Base-by-base conservation (phyloP, 1,140 invertebrate species). In the Euglossa dilemma region DNA sequence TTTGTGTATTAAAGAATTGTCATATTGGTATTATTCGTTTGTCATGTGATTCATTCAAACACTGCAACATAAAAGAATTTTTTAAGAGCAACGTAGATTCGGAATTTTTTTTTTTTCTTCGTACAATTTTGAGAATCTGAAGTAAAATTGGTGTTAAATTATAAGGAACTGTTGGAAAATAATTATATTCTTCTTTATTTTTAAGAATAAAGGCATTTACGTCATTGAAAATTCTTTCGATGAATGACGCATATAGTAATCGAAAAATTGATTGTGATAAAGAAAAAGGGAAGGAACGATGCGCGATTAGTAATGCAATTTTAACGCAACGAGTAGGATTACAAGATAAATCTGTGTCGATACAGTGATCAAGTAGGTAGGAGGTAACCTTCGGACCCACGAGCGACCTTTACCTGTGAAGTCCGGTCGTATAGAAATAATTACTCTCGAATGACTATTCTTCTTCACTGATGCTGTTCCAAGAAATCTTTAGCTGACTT, bases 351-450 rank as follows among this genome's bases (percentile, higher is more conserved):
- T 87, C 67, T 76, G 72, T 87, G 87, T 64, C 86, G 86, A 87
- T 83, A 75, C 78, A 57, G 43, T 72, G 61, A 80, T 86, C 66
- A 64, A 80, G 63, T 84, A 75, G 79, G 84, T 80, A 86, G 80
- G 85, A 83, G 83, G 79, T 89, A 89, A 91, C 90, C 90, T 91
- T 91, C 90, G 88, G 88, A 91, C 88, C 85, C 89, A 85, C 83
- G 59, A 61, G 73, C 83, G 90, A 91, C 90, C 90, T 91, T 91
- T 91, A 91, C 90, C 88, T 91, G 90, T 77, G 67, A 59, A 70
- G 84, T 79, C 75, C 85, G 80, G 81, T 79, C 78, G 69, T 80
- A 78, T 85, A 85, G 63, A 85, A 84, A 82, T 90, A 90, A 90
- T 89, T 85, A 83, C 76, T 85, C 80, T 63, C 70, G 64, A 80